A percentile compares a stretch with the other conserved stretches of the same genome.
phyloP scores from a whole-genome alignment of 2,797 vertebrate genomes.

The Bradypodion ventrale region DNA sequence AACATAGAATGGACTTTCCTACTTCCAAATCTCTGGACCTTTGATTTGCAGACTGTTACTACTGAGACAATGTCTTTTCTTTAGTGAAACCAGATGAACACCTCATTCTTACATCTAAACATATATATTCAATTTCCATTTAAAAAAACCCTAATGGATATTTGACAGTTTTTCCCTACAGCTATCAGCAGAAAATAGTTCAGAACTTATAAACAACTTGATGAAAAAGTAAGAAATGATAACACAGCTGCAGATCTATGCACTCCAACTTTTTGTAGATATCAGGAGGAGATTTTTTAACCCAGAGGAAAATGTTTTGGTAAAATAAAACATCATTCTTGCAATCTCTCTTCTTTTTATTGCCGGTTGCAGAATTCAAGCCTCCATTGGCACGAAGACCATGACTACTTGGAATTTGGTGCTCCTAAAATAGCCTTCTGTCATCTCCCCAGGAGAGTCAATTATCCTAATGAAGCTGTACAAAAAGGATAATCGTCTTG shows the following conservation, averaged over 20 bases:
- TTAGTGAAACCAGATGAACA: not conserved
- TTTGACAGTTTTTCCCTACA: not conserved
- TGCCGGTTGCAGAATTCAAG: not conserved
- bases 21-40: not conserved
- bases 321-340: not conserved
- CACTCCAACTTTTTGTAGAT: conserved; percentile 51
- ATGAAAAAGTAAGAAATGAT: not conserved
- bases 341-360: not conserved
- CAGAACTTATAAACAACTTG: not conserved
- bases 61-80: not conserved
- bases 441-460: not conserved
- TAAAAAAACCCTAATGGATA: not conserved
- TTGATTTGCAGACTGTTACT: too few relatives aligned
- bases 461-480: conserved; percentile 7
- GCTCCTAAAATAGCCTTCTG: not conserved
- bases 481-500: not conserved
- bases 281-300: conserved; percentile 23
- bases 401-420: not conserved
- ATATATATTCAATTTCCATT: not conserved
- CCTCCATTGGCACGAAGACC: not conserved
- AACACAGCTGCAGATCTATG: conserved; percentile 25
- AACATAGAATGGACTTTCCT: not conserved
- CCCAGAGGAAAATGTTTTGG: conserved; percentile 11
- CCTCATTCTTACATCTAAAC: not conserved
- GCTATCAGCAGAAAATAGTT: not conserved